Percentiles rank a stretch among this genome's conserved stretches.
These are phyloP conservation scores for Scolopax mira DNA, from an alignment of 2,113 vertebrate genomes.

Conservation along the genomic window DNA sequence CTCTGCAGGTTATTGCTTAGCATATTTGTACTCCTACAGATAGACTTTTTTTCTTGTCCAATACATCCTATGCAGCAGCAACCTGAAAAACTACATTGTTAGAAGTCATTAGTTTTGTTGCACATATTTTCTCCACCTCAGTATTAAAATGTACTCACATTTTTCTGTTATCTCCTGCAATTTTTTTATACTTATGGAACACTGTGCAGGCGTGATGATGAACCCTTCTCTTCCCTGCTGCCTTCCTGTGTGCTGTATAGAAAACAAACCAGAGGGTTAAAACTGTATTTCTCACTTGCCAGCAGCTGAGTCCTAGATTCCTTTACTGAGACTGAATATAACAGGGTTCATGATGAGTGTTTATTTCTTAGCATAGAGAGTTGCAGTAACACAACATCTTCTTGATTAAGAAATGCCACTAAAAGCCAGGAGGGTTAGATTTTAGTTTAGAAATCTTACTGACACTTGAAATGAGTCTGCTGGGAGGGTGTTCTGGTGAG, in stretches of 20 bases:
- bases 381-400: neutral
- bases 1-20: neutral
- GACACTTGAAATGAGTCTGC: neutral
- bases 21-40: neutral
- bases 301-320: neutral
- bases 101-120: neutral
- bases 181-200: neutral
- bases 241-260: neutral
- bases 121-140: neutral
- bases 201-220: fast-evolving
- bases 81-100: neutral
- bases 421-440: neutral
- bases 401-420: neutral
- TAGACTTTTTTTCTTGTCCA: neutral
- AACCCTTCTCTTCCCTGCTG: neutral
- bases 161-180: neutral
- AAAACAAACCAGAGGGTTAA: neutral
- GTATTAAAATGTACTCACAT: neutral
- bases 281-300: neutral
- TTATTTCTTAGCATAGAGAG: neutral
- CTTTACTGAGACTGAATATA: neutral
- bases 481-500: neutral
- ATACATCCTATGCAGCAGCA: neutral
- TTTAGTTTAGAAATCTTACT: neutral
- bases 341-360: neutral